A percentile compares a stretch with the other conserved stretches of the same genome.
Conservation (phyloP, 2,888 invertebrate species). For the Trichopria drosophilae region DNA sequence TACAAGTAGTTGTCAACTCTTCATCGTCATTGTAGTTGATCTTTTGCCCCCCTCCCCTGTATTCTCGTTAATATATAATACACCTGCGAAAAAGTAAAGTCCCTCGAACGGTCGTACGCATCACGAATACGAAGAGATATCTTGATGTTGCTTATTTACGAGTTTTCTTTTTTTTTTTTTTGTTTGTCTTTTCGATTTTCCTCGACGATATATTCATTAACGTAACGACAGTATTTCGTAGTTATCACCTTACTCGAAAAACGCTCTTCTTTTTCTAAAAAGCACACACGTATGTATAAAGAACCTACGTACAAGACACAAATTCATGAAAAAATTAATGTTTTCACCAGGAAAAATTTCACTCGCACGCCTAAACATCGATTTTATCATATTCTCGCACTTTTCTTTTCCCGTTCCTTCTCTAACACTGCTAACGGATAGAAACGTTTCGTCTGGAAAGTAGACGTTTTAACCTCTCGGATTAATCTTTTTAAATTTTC, state of each 20-base stretch:
- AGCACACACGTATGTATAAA: slow-evolving; percentile 32
- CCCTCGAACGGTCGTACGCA: too few relatives aligned
- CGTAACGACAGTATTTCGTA: slow-evolving; percentile 29
- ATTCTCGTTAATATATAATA: too few relatives aligned
- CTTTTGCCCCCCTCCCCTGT: too few relatives aligned
- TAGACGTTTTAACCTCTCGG: slow-evolving; percentile 23
- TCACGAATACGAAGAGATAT: too few relatives aligned
- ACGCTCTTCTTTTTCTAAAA: slow-evolving; percentile 25
- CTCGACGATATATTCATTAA: slow-evolving; percentile 28
- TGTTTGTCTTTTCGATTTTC: too few relatives aligned
- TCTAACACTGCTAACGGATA: too few relatives aligned
- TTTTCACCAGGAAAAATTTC: slow-evolving; percentile 17
- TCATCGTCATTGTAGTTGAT: too few relatives aligned
- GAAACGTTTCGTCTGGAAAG: slow-evolving; percentile 17
- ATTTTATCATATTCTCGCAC: too few relatives aligned
- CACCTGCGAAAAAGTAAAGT: too few relatives aligned
- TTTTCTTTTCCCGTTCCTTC: too few relatives aligned
- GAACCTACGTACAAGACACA: slow-evolving; percentile 25
- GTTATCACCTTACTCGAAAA: slow-evolving; percentile 12
- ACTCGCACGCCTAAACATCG: slow-evolving; percentile 4
- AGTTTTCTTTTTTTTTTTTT: slow-evolving; percentile 27
- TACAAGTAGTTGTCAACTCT: too few relatives aligned
- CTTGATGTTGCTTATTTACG: too few relatives aligned
- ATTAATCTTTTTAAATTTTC: slow-evolving; percentile 2
- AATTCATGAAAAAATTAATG: slow-evolving; percentile 21